phyloP scores from a whole-genome alignment of 2,113 vertebrate genomes.

The Scortum barcoo region DNA sequence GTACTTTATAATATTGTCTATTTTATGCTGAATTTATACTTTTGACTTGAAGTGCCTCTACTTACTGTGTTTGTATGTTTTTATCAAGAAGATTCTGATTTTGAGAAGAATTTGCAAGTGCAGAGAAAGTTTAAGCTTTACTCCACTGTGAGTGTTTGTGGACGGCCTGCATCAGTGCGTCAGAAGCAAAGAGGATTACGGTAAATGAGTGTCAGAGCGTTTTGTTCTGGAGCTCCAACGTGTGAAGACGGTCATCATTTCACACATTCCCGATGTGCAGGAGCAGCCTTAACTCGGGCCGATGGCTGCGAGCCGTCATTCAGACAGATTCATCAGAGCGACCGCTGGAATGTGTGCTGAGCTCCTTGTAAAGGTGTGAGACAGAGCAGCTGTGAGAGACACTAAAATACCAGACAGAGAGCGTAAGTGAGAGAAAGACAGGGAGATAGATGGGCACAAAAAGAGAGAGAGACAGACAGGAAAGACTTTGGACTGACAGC shows the following conservation, averaged over 20 bases:
- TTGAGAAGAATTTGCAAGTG: no score
- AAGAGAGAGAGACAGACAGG: neutral
- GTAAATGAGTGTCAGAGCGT: slow-evolving; percentile 28
- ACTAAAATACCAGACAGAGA: slow-evolving; percentile 61
- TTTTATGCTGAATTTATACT: no score
- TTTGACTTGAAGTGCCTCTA: no score
- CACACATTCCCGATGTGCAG: slow-evolving; percentile 69
- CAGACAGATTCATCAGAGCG: slow-evolving; percentile 63
- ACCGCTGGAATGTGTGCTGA: slow-evolving; percentile 65
- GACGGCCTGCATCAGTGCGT: no score
- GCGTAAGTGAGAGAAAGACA: slow-evolving; percentile 35
- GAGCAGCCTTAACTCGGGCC: slow-evolving; percentile 46
- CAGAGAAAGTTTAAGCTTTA: no score
- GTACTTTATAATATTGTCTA: no score
- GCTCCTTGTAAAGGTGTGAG: slow-evolving; percentile 69
- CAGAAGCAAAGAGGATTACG: slow-evolving; percentile 23
- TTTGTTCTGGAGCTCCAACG: slow-evolving; percentile 39
- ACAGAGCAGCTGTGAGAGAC: slow-evolving; percentile 68
- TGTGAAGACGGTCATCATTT: slow-evolving; percentile 43
- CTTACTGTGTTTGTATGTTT: no score
- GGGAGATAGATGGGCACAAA: neutral
- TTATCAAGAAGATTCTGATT: no score
- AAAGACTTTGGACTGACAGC: neutral
- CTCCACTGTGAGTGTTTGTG: no score
- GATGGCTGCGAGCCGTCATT: slow-evolving; percentile 52